Conservation (phyloP, 64 coral and sea anemone genomes). For the Trachythela sp. region DNA sequence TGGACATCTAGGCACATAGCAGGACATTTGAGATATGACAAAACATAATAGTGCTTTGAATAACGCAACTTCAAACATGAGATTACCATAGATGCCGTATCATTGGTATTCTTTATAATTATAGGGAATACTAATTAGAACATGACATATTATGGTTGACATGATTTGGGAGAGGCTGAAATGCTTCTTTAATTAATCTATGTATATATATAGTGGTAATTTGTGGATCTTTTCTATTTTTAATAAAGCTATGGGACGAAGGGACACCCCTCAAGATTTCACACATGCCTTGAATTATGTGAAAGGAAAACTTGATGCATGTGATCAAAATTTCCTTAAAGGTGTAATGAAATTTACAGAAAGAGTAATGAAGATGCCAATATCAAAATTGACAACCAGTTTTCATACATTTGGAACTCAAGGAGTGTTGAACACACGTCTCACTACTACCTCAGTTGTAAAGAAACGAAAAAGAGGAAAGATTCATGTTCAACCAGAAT, state of each 20-base stretch:
- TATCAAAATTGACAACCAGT: neutral
- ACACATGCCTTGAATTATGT: neutral
- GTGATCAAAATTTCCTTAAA: neutral
- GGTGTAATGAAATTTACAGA: neutral
- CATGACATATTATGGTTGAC: too few species aligned
- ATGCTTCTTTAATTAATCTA: too few species aligned
- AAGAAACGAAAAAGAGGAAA: slow-evolving; percentile 2
- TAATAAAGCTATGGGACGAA: neutral
- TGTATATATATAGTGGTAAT: neutral
- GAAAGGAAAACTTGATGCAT: neutral
- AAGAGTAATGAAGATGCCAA: neutral
- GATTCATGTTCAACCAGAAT: slow-evolving; percentile 5
- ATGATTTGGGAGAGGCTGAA: too few species aligned
- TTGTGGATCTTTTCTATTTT: neutral
- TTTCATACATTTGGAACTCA: neutral
- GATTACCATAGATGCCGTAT: too few species aligned
- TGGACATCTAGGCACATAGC: too few species aligned
- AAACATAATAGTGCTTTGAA: too few species aligned
- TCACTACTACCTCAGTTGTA: neutral
- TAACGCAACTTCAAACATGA: too few species aligned
- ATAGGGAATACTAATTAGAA: too few species aligned
- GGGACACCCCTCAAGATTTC: neutral
- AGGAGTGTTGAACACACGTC: neutral
- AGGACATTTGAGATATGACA: too few species aligned
- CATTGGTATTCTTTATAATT: too few species aligned